Percentiles rank a stretch among this genome's conserved stretches.
phyloP scores from a whole-genome alignment of 35 echinoderm and acorn worm species.

The Hemicentrotus pulcherrimus region DNA sequence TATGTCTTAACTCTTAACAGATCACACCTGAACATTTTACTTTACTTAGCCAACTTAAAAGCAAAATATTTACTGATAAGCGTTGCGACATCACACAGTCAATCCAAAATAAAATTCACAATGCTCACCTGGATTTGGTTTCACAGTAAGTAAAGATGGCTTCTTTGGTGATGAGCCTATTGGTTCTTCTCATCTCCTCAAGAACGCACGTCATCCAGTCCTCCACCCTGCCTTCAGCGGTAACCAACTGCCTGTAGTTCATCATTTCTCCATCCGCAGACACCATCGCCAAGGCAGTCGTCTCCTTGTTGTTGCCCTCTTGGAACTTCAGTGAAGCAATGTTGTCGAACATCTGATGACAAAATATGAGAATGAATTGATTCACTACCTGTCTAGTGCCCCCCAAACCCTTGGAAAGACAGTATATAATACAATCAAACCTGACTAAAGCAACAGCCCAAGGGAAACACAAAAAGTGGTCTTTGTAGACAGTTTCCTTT shows the following conservation, averaged over 20 bases:
- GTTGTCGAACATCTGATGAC: conserved; percentile 95
- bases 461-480: no score
- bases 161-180: conserved; percentile 98
- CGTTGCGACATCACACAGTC: no score
- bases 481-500: no score
- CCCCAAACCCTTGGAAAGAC: no score
- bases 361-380: neutral
- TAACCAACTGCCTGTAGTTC: conserved; percentile 85
- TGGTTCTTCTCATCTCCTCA: conserved; percentile 95
- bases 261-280: conserved; percentile 97
- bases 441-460: no score
- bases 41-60: no score
- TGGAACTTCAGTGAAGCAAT: conserved; percentile 88
- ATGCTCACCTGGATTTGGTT: conserved; percentile 74
- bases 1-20: no score
- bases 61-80: no score
- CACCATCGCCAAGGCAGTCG: conserved; percentile 79
- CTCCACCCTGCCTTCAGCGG: conserved; percentile 92
- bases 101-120: no score
- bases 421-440: no score
- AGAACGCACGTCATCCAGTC: conserved; percentile 92
- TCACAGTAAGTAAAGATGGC: conserved; percentile 95
- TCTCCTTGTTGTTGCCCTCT: conserved; percentile 93
- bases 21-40: no score
- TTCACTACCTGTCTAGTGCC: no score